Percentiles rank a stretch among this genome's conserved stretches.
Conservation (phyloP, 2,888 invertebrate genomes). For the Plagodis dolabraria region DNA sequence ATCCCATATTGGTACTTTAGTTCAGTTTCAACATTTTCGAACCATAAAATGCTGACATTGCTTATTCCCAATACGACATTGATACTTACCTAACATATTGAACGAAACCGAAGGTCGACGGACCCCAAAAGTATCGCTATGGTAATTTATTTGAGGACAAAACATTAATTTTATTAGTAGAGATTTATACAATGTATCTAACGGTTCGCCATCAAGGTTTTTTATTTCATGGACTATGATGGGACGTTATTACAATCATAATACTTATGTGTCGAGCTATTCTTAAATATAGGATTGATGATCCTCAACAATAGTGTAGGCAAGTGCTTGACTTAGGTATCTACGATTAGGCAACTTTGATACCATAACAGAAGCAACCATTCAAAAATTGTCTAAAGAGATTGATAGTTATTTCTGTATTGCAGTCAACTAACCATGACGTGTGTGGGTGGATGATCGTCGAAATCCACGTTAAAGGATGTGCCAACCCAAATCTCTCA, state of each 20-base stretch:
- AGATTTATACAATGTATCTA: slow-evolving; percentile 12
- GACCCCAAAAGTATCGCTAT: slow-evolving; percentile 16
- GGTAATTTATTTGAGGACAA: slow-evolving; percentile 22
- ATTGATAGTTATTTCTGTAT: background rate
- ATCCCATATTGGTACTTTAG: too few species aligned
- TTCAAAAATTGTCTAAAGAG: background rate
- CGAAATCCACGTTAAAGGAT: slow-evolving; percentile 21
- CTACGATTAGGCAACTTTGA: slow-evolving; percentile 14
- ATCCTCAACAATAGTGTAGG: slow-evolving; percentile 13
- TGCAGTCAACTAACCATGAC: background rate
- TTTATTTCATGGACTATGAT: slow-evolving; percentile 23
- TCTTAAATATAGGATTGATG: slow-evolving; percentile 20
- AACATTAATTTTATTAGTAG: slow-evolving; percentile 29
- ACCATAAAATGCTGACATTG: slow-evolving; percentile 4
- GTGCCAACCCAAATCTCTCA: slow-evolving; percentile 33
- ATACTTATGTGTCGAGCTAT: slow-evolving; percentile 15
- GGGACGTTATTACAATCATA: slow-evolving; percentile 21
- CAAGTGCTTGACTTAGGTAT: slow-evolving; percentile 7
- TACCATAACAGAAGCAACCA: slow-evolving; percentile 1
- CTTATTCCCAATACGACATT: slow-evolving; percentile 7
- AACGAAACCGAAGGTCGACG: slow-evolving; percentile 16
- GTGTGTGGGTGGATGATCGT: background rate
- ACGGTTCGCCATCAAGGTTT: slow-evolving; percentile 26
- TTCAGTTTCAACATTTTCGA: too few species aligned
- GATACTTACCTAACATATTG: background rate